Evolutionary conservation across 1,140 invertebrate genomes (phyloP).

Genomic region (Pararge aegeria): DNA sequence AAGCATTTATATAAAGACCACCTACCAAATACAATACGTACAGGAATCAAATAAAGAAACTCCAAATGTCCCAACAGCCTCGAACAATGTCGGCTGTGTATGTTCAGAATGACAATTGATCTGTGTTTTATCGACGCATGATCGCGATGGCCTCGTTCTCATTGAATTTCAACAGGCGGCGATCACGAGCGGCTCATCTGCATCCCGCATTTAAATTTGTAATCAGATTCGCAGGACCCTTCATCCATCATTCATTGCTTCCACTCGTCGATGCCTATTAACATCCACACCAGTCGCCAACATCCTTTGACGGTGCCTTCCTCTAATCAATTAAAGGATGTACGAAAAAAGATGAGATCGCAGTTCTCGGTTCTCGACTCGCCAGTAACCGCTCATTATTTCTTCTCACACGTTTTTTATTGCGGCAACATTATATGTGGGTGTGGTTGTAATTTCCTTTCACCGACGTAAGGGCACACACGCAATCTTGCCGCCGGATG

Average conservation of each 20-base stretch:
- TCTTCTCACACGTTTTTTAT: slow-evolving; percentile 79
- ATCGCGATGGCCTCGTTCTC: slow-evolving; percentile 50
- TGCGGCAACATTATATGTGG: slow-evolving; percentile 79
- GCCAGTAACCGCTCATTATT: slow-evolving; percentile 79
- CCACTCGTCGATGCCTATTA: slow-evolving; percentile 29
- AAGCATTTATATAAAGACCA: slow-evolving; percentile 3
- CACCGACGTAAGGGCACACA: slow-evolving; percentile 79
- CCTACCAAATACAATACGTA: neutral
- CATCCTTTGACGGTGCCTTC: slow-evolving; percentile 46
- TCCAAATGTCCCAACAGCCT: slow-evolving; percentile 2
- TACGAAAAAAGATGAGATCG: slow-evolving; percentile 68
- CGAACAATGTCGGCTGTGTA: slow-evolving; percentile 12
- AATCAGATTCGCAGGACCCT: slow-evolving; percentile 57
- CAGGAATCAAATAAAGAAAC: slow-evolving; percentile 6
- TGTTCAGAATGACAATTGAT: slow-evolving; percentile 55
- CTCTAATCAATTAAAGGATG: slow-evolving; percentile 71
- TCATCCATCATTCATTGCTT: slow-evolving; percentile 67
- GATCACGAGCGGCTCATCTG: slow-evolving; percentile 52
- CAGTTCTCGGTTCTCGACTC: slow-evolving; percentile 53
- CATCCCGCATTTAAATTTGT: slow-evolving; percentile 69
- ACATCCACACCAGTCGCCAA: slow-evolving; percentile 34
- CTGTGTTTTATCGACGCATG: slow-evolving; percentile 42
- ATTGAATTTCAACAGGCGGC: slow-evolving; percentile 55
- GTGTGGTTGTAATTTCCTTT: slow-evolving; percentile 80
- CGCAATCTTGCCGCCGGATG: slow-evolving; percentile 48